phyloP scores from a whole-genome alignment of 1,140 invertebrate species.

The Drosophila ohnishii region DNA sequence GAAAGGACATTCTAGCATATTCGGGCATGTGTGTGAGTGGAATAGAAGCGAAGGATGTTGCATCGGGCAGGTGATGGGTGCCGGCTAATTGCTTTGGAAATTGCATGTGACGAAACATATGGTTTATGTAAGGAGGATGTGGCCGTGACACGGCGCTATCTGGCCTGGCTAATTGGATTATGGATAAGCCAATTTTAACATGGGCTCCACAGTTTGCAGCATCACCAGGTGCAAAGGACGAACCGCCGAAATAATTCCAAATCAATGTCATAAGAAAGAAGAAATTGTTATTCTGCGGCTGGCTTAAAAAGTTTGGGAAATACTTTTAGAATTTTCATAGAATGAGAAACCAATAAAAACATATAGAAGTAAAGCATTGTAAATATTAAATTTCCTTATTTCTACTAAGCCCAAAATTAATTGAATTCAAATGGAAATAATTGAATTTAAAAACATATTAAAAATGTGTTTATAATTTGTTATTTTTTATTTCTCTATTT shows the following conservation, averaged over 20 bases:
- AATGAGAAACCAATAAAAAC: background rate
- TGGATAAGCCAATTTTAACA: slow-evolving; percentile 49
- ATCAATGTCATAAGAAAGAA: background rate
- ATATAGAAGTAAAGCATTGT: too few relatives aligned
- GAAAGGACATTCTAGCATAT: slow-evolving; percentile 12
- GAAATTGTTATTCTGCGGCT: too few relatives aligned
- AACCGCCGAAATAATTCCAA: background rate
- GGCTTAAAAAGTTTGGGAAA: too few relatives aligned
- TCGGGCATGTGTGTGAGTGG: background rate
- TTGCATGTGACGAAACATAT: slow-evolving; percentile 65
- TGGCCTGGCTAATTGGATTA: slow-evolving; percentile 54
- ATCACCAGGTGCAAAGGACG: background rate
- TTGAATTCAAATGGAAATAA: background rate
- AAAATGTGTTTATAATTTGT: background rate
- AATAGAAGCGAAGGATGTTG: slow-evolving; percentile 45
- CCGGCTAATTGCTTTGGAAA: slow-evolving; percentile 77
- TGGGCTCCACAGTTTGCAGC: slow-evolving; percentile 1
- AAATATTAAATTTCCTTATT: too few relatives aligned
- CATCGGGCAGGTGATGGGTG: slow-evolving; percentile 46
- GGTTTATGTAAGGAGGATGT: slow-evolving; percentile 54
- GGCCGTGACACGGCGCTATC: slow-evolving; percentile 37
- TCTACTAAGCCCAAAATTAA: background rate
- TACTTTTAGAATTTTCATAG: background rate
- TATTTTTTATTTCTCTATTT: too few relatives aligned
- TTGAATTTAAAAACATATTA: background rate